Percentiles rank a stretch among this genome's conserved stretches.
Conservation (phyloP, 1,140 invertebrate species). For the Camponotus pennsylvanicus region DNA sequence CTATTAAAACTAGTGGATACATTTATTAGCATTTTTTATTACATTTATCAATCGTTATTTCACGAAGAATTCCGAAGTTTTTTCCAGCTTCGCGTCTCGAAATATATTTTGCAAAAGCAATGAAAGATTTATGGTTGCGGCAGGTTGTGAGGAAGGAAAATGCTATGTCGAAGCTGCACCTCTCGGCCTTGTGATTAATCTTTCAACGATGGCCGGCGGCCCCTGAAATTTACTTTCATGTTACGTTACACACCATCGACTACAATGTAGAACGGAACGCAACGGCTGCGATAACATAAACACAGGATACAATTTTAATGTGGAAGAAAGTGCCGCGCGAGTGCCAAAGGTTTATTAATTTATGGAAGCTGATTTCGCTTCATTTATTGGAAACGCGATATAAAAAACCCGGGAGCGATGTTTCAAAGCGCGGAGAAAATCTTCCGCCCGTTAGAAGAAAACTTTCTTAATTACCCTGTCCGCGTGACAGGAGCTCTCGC, state of each 20-base stretch:
- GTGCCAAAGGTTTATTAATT: constrained; percentile 51
- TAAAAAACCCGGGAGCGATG: not conserved
- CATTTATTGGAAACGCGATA: constrained; percentile 38
- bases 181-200: constrained; percentile 54
- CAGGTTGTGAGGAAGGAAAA: constrained; percentile 36
- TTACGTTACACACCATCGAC: constrained; percentile 28
- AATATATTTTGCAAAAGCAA: constrained; percentile 14
- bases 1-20: not conserved
- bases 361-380: constrained; percentile 36
- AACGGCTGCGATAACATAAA: constrained; percentile 43
- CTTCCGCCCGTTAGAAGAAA: not conserved
- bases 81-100: constrained; percentile 6
- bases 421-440: constrained; percentile 22
- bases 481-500: constrained; percentile 4
- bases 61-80: constrained; percentile 8
- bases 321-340: constrained; percentile 19
- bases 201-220: constrained; percentile 43
- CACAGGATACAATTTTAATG: constrained; percentile 55
- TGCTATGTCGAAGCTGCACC: constrained; percentile 47
- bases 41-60: constrained; percentile 33
- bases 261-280: constrained; percentile 21
- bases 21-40: constrained; percentile 38
- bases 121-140: constrained; percentile 44
- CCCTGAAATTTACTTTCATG: constrained; percentile 61
- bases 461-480: constrained; percentile 52